Conservation (phyloP, 30 jellyfish, hydroid and myxozoan species). For the Clytia hemisphaerica region DNA sequence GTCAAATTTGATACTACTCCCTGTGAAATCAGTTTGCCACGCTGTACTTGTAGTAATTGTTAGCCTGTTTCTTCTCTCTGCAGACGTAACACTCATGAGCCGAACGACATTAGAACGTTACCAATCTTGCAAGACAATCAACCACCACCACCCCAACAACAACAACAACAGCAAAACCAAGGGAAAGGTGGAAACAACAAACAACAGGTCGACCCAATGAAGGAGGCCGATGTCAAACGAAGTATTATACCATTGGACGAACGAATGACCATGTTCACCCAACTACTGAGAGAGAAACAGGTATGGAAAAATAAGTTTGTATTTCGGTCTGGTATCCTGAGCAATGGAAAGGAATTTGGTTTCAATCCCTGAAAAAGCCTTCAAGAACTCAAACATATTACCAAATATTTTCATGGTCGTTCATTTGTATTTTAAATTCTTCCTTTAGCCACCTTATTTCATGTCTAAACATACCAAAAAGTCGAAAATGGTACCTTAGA, state of each 20-base stretch:
- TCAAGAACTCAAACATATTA: too few relatives aligned
- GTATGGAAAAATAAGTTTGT: conserved; percentile 23
- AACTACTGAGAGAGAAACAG: conserved; percentile 68
- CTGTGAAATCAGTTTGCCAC: too few relatives aligned
- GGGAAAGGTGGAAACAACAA: not conserved
- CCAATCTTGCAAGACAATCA: not conserved
- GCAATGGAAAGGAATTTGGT: not conserved
- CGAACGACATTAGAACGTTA: not conserved
- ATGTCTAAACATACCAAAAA: too few relatives aligned
- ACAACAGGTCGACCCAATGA: conserved; percentile 7
- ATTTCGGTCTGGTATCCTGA: too few relatives aligned
- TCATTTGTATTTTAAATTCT: too few relatives aligned
- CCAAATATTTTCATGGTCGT: too few relatives aligned
- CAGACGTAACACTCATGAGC: not conserved
- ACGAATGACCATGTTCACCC: conserved; percentile 59
- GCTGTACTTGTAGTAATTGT: too few relatives aligned
- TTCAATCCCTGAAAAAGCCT: not conserved
- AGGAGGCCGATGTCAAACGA: conserved; percentile 68
- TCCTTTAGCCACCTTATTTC: too few relatives aligned
- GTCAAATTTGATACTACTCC: too few relatives aligned
- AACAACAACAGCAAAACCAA: not conserved
- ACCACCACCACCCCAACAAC: too few relatives aligned
- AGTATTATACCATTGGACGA: conserved; percentile 68
- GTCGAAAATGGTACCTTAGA: too few relatives aligned
- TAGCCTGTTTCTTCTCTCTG: not conserved